phyloP scores from a whole-genome alignment of 2,113 vertebrate species.

The Pachyramphus minor region DNA sequence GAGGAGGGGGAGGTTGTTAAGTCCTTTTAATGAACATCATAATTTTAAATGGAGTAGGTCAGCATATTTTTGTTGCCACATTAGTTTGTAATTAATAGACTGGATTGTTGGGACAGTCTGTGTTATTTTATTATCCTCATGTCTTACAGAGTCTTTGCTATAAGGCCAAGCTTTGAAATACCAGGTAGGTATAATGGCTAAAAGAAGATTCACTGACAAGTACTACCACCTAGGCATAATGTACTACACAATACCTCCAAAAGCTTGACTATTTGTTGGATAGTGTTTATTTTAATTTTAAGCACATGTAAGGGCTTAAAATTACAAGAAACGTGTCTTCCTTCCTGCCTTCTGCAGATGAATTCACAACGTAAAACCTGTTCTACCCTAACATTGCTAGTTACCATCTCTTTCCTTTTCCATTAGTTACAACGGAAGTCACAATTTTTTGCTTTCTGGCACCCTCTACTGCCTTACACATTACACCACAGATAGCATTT shows the following conservation, averaged over 20 bases:
- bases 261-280: background rate
- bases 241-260: background rate
- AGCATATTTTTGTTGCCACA: background rate
- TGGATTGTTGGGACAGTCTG: background rate
- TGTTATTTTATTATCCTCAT: background rate
- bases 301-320: background rate
- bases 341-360: background rate
- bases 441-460: background rate
- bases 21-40: background rate
- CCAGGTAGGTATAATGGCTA: background rate
- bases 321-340: background rate
- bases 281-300: background rate
- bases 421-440: background rate
- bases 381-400: background rate
- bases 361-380: background rate
- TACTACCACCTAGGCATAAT: background rate
- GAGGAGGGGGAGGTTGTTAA: background rate
- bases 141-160: background rate
- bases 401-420: background rate
- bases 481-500: background rate
- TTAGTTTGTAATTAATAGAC: background rate
- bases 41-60: background rate
- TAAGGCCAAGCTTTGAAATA: background rate
- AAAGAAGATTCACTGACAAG: background rate
- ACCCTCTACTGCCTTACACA: background rate